These are phyloP conservation scores for Eira barbara DNA, from an alignment of 2,113 vertebrate species.

Conservation along the genomic window DNA sequence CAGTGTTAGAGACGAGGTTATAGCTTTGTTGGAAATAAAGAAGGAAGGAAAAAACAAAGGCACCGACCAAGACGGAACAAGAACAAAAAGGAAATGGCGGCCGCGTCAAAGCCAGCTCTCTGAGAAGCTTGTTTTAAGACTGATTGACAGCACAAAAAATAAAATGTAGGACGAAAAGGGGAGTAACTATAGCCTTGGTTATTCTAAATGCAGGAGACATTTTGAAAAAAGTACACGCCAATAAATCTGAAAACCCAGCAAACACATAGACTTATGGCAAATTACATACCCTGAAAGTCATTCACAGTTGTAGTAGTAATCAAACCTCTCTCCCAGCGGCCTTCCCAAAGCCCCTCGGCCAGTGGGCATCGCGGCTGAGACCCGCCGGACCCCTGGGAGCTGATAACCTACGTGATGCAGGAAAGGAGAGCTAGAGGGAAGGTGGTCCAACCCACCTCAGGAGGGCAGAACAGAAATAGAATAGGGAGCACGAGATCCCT, in stretches of 20 bases:
- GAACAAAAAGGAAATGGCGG: not conserved
- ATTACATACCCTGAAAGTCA: not conserved
- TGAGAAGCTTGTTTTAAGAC: not conserved
- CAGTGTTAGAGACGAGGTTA: not conserved
- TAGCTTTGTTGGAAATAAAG: not conserved
- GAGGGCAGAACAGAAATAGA: not conserved
- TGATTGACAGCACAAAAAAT: not conserved
- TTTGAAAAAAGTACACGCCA: not conserved
- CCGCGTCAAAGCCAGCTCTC: not conserved
- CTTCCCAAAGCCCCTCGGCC: not conserved
- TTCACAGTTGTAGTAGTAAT: not conserved
- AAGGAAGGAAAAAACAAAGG: not conserved
- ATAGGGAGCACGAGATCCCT: not conserved
- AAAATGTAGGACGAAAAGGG: not conserved
- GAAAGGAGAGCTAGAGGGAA: not conserved
- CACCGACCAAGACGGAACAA: not conserved
- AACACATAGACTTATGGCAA: not conserved
- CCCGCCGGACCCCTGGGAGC: too few species aligned
- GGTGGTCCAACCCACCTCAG: not conserved
- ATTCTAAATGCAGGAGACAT: not conserved
- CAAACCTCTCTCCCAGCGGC: not conserved
- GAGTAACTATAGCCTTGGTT: too few species aligned
- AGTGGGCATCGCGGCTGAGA: accelerated
- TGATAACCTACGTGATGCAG: accelerated
- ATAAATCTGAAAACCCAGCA: not conserved